Evolutionary conservation across 2,113 vertebrate species (phyloP).

Genomic region (Taurulus bubalis): DNA sequence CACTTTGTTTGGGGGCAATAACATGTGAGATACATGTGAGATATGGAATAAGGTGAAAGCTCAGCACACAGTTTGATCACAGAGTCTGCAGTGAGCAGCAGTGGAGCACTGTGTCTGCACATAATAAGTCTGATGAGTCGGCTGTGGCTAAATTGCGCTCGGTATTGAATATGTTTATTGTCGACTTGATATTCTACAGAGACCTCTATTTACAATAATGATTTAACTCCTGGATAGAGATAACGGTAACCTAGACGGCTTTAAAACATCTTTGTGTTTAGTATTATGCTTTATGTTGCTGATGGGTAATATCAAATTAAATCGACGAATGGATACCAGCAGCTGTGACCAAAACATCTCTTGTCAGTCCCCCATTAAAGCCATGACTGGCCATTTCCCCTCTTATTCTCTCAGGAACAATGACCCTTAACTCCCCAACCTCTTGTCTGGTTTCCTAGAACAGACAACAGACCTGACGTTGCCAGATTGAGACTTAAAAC

Average conservation of each 20-base stretch:
- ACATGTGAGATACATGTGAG: slow-evolving; percentile 45
- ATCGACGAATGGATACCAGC: slow-evolving; percentile 28
- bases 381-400: slow-evolving; percentile 55
- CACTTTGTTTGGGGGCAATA: slow-evolving; percentile 41
- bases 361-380: slow-evolving; percentile 25
- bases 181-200: background rate
- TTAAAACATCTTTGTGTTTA: background rate
- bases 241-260: background rate
- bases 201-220: background rate
- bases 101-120: slow-evolving; percentile 10
- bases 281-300: background rate
- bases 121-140: background rate
- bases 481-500: slow-evolving; percentile 53
- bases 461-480: slow-evolving; percentile 45
- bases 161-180: background rate
- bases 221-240: background rate
- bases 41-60: slow-evolving; percentile 15
- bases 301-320: slow-evolving; percentile 15
- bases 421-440: slow-evolving; percentile 51
- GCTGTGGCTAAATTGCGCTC: background rate
- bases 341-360: slow-evolving; percentile 45
- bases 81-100: slow-evolving; percentile 24
- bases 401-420: slow-evolving; percentile 65
- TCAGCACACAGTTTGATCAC: slow-evolving; percentile 1
- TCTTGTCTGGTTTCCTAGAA: slow-evolving; percentile 66